Evolutionary conservation across 2,888 invertebrate species (phyloP).

Genomic region (Macrosiphum euphorbiae): DNA sequence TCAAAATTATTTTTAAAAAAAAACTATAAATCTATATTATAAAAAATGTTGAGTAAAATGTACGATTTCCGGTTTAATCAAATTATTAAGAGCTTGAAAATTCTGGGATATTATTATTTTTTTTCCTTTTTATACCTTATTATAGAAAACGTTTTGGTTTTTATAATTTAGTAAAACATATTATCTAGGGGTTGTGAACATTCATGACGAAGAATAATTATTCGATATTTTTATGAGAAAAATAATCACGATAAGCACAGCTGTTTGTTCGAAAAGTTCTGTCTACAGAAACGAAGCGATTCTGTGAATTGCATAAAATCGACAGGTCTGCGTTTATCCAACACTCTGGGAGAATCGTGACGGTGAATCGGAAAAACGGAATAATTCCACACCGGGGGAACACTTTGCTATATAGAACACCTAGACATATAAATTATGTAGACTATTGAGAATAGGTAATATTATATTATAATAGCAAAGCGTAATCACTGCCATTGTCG

Average conservation of each 20-base stretch:
- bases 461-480: not conserved
- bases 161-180: not conserved
- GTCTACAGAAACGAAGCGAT: not conserved
- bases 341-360: not conserved
- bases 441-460: not conserved
- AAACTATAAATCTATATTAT: too few relatives aligned
- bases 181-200: not conserved
- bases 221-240: not conserved
- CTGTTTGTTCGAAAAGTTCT: not conserved
- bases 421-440: not conserved
- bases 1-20: not conserved
- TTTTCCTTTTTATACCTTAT: not conserved
- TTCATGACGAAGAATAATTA: not conserved
- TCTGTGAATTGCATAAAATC: not conserved
- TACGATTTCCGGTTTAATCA: not conserved
- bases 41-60: not conserved
- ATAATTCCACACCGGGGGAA: not conserved
- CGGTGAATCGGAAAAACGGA: not conserved
- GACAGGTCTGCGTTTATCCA: not conserved
- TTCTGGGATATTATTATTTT: not conserved
- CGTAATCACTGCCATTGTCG: not conserved
- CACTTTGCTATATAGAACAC: not conserved
- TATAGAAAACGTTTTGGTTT: not conserved
- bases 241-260: not conserved
- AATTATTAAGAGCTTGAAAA: not conserved